Evolutionary conservation across 2,797 vertebrate genomes (phyloP).

Genomic region (Helostoma temminkii): DNA sequence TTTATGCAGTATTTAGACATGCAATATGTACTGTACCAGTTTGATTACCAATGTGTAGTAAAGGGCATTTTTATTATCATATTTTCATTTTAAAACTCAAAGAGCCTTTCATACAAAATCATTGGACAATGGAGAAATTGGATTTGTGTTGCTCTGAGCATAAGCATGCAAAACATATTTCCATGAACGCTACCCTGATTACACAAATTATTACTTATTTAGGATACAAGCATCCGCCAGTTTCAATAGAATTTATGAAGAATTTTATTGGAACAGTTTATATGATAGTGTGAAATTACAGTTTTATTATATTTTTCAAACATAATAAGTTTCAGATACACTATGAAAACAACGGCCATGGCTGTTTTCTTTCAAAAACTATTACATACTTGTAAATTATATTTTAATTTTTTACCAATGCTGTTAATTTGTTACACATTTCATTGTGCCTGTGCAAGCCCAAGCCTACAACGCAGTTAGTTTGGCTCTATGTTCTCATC

Average conservation of each 20-base stretch:
- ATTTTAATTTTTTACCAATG: slow-evolving; percentile 20
- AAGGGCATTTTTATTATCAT: not conserved
- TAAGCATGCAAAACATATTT: not conserved
- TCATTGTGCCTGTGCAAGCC: slow-evolving; percentile 30
- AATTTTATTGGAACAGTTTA: not conserved
- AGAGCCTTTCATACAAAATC: not conserved
- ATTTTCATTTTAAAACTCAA: not conserved
- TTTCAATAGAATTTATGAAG: not conserved
- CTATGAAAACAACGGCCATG: not conserved
- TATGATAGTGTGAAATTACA: not conserved
- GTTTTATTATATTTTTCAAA: too few relatives aligned
- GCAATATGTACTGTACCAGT: too few relatives aligned
- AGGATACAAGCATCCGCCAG: not conserved
- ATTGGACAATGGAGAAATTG: not conserved
- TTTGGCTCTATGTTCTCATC: slow-evolving; percentile 46
- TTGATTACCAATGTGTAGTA: not conserved
- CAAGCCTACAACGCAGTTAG: slow-evolving; percentile 29
- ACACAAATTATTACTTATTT: too few relatives aligned
- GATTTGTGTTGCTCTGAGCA: not conserved
- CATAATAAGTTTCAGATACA: too few relatives aligned
- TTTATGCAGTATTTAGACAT: too few relatives aligned
- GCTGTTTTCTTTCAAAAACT: slow-evolving; percentile 19
- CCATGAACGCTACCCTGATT: not conserved
- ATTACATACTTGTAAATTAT: slow-evolving; percentile 17
- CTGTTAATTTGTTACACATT: slow-evolving; percentile 46